A percentile compares a stretch with the other conserved stretches of the same genome.
Evolutionary conservation across 23 tunicate genomes (phyloP).

Genomic region (Ascidia mentula): DNA sequence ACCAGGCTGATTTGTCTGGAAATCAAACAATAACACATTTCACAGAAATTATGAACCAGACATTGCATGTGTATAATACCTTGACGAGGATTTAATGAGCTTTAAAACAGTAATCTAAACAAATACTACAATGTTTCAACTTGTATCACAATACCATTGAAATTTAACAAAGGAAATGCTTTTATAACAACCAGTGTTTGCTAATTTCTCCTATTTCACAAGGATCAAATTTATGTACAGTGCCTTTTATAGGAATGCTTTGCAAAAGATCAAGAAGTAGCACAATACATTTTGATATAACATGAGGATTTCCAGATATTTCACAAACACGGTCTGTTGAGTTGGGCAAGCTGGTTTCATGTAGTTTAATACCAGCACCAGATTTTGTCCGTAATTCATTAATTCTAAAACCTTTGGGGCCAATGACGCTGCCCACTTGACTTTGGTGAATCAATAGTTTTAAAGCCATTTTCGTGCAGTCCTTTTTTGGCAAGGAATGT

Average conservation of each 20-base stretch:
- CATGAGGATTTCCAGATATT: constrained; percentile 79
- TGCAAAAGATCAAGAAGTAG: constrained; percentile 81
- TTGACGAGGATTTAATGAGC: too few relatives aligned
- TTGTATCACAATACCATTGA: too few relatives aligned
- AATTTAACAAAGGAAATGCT: too few relatives aligned
- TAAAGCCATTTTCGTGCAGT: constrained; percentile 25
- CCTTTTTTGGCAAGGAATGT: constrained; percentile 1
- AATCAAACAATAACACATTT: too few relatives aligned
- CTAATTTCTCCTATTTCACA: too few relatives aligned
- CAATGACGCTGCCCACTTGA: constrained; percentile 92
- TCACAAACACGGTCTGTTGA: constrained; percentile 80
- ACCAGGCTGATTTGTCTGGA: too few relatives aligned
- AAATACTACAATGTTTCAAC: too few relatives aligned
- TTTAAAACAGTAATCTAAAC: too few relatives aligned
- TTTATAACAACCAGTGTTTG: too few relatives aligned
- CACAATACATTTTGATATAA: constrained; percentile 77
- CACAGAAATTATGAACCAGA: too few relatives aligned
- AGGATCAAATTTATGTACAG: constrained; percentile 81
- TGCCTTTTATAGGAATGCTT: constrained; percentile 85
- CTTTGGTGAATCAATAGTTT: constrained; percentile 86
- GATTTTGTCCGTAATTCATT: constrained; percentile 88
- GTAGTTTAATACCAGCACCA: constrained; percentile 80
- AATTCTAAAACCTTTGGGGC: constrained; percentile 81
- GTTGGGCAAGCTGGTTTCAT: constrained; percentile 65
- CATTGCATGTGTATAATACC: too few relatives aligned